A percentile compares a stretch with the other conserved stretches of the same genome.
phyloP scores from a whole-genome alignment of 2,113 vertebrate species.

The Xenopus tropicalis region DNA sequence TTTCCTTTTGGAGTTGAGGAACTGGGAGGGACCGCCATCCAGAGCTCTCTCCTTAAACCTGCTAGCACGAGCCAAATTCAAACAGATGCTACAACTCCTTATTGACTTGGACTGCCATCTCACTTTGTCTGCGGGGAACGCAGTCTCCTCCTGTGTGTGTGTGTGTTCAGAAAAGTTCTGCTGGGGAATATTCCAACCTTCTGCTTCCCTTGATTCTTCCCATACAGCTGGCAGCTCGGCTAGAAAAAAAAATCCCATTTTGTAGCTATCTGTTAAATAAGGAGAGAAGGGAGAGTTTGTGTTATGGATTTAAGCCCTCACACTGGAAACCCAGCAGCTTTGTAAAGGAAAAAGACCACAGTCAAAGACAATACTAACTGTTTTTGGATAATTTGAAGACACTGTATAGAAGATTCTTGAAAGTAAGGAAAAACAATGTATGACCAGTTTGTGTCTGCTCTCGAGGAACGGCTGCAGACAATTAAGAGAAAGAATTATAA shows the following conservation, averaged over 20 bases:
- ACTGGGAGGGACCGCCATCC: conserved; percentile 54
- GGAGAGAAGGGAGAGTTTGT: too few relatives aligned
- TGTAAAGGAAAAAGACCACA: too few relatives aligned
- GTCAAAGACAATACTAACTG: too few relatives aligned
- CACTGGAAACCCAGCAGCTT: too few relatives aligned
- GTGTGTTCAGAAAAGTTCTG: conserved; percentile 8
- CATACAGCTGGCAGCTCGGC: conserved; percentile 26
- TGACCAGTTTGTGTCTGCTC: not conserved
- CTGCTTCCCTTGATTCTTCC: conserved; percentile 13
- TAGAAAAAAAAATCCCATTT: conserved; percentile 14
- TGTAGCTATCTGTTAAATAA: conserved; percentile 3
- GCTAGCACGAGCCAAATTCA: conserved; percentile 43
- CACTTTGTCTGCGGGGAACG: not conserved
- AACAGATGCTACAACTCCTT: conserved; percentile 55
- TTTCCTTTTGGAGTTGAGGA: conserved; percentile 49
- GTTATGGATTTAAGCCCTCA: too few relatives aligned
- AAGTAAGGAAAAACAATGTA: not conserved
- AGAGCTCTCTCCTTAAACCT: conserved; percentile 58
- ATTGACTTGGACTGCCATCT: conserved; percentile 3
- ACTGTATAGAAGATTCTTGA: too few relatives aligned
- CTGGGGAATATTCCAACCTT: conserved; percentile 13
- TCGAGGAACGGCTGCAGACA: conserved; percentile 19
- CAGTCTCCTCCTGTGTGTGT: not conserved
- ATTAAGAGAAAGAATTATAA: not conserved
- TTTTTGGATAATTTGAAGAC: too few relatives aligned